phyloP scores from a whole-genome alignment of 2,888 invertebrate species.

The Operophtera brumata region DNA sequence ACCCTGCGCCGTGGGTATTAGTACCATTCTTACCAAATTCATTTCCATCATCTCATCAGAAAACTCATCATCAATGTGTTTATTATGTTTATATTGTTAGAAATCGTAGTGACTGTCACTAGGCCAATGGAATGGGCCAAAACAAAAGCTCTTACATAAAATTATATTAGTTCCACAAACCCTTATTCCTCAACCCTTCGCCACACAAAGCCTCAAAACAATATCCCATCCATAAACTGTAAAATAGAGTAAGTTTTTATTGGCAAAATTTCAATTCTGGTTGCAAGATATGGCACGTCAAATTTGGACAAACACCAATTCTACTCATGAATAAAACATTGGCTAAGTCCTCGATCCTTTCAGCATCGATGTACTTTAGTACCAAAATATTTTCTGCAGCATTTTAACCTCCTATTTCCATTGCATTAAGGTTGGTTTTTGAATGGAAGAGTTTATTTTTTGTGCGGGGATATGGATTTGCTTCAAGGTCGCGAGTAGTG shows the following conservation, averaged over 20 bases:
- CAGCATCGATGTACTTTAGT: constrained; percentile 45
- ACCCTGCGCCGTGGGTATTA: no score
- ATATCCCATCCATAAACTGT: constrained; percentile 32
- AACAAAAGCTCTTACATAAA: neutral
- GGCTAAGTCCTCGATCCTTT: constrained; percentile 46
- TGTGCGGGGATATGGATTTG: constrained; percentile 35
- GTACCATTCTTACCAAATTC: no score
- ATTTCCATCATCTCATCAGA: no score
- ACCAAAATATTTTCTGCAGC: constrained; percentile 28
- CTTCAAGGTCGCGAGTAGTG: constrained; percentile 50
- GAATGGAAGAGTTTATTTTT: neutral
- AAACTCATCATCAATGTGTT: no score
- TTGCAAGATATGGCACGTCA: constrained; percentile 61
- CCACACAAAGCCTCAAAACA: constrained; percentile 27
- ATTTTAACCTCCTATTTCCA: constrained; percentile 21
- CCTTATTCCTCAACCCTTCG: constrained; percentile 2
- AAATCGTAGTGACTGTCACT: neutral
- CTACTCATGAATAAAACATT: constrained; percentile 67
- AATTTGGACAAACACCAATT: constrained; percentile 72
- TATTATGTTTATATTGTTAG: no score
- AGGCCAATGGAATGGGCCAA: neutral
- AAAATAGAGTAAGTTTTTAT: constrained; percentile 42
- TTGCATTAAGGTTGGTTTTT: constrained; percentile 22
- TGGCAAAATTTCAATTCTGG: constrained; percentile 54
- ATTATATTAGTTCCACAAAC: constrained; percentile 1